phyloP scores from a whole-genome alignment of 2,888 invertebrate genomes.

The Rotaria magnacalcarata region DNA sequence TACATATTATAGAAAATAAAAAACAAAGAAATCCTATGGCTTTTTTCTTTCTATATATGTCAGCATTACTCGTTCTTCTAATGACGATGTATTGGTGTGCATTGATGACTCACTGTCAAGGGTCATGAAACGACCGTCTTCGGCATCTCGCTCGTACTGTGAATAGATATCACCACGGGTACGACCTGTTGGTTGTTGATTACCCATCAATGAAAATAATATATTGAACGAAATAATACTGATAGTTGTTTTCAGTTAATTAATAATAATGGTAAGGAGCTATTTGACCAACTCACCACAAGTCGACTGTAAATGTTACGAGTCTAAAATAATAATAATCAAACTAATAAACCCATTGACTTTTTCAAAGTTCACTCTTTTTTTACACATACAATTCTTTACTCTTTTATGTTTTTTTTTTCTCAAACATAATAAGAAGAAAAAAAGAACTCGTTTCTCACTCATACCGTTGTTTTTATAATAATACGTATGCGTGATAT shows the following conservation, averaged over 20 bases:
- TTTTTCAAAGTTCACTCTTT: background rate
- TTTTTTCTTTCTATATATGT: background rate
- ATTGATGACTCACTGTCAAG: background rate
- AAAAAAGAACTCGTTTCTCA: background rate
- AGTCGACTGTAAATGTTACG: background rate
- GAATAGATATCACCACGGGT: background rate
- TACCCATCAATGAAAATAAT: background rate
- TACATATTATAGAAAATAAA: background rate
- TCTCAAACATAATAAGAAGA: background rate
- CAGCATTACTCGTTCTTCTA: background rate
- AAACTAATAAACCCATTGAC: background rate
- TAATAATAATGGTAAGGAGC: background rate
- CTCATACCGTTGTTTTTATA: background rate
- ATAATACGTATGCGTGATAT: background rate
- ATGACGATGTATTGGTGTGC: background rate
- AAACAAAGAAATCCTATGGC: background rate
- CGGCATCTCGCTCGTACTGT: constrained; percentile 14
- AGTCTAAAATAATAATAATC: constrained; percentile 15
- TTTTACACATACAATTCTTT: background rate
- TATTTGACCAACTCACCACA: background rate
- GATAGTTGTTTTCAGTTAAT: background rate
- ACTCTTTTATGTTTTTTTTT: background rate
- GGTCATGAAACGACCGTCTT: constrained; percentile 27
- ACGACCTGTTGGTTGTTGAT: constrained; percentile 12
- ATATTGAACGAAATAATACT: background rate